These are phyloP conservation scores for Brachyalestes nurse DNA, from an alignment of 2,797 vertebrate species.

Conservation along the genomic window DNA sequence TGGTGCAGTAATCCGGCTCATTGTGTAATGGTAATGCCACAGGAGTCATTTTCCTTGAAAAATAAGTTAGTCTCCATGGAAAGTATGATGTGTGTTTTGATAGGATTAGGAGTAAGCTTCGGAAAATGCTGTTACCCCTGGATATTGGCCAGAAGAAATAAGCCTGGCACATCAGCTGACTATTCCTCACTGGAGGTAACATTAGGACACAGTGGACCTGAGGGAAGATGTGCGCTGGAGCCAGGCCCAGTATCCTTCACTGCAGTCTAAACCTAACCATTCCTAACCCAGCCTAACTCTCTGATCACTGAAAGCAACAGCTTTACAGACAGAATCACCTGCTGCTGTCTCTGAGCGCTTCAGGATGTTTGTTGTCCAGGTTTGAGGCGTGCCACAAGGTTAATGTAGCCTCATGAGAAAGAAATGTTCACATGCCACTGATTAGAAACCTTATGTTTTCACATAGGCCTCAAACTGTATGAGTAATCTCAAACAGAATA, in stretches of 20 bases:
- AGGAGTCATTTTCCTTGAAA: conserved; percentile 41
- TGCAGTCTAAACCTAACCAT: neutral
- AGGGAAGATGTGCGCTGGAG: conserved; percentile 32
- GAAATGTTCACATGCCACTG: neutral
- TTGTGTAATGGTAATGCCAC: conserved; percentile 48
- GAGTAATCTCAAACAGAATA: too few relatives aligned
- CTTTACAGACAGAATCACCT: neutral
- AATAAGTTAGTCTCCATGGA: conserved; percentile 57
- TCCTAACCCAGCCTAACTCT: neutral
- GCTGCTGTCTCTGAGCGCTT: neutral
- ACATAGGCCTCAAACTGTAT: too few relatives aligned
- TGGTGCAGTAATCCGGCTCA: conserved; percentile 50
- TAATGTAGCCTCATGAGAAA: neutral
- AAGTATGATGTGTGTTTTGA: conserved; percentile 63
- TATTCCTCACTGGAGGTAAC: conserved; percentile 48
- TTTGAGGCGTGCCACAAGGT: neutral
- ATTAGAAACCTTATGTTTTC: too few relatives aligned
- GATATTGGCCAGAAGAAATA: conserved; percentile 55
- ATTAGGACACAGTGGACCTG: conserved; percentile 50
- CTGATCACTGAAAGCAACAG: neutral
- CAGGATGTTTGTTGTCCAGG: neutral
- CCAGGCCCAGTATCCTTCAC: conserved; percentile 15
- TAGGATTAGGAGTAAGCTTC: conserved; percentile 57
- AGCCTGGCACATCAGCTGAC: conserved; percentile 52
- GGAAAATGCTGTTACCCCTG: conserved; percentile 54